Base-by-base conservation (phyloP, 2,113 vertebrate species). In the Onychostruthus taczanowskii region DNA sequence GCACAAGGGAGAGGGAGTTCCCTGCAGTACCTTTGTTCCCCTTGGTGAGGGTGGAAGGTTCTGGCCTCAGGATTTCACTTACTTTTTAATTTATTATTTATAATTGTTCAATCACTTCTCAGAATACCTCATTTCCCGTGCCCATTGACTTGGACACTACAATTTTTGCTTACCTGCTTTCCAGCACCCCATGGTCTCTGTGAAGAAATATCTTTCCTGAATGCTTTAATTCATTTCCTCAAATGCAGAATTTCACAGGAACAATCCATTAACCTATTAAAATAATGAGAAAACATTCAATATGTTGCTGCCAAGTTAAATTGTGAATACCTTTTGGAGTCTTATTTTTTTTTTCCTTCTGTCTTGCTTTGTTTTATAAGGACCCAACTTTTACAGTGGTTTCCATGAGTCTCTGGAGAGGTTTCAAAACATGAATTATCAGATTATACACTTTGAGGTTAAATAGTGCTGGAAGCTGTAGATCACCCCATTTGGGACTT, bases 381-480 rank as follows among this genome's bases (percentile, higher is more conserved):
- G 35, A 64, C 37, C 26, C n/a, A 61, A 44, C 44, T 93, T 75
- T 67, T 69, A 10, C 19, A 28, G 5, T 9, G 21, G 24, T 58
- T 96, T 93, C 78, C 30, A 0, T 39, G 30, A 77, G 37, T 31
- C 84, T 86, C 50, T 15, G 13, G n/a, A 35, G 82, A 61, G 47
- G 4, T 78, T 95, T 95, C 43, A 12, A 49, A 78, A 49, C 30
- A 1, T 16, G 39, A 77, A 39, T 95, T 89, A 72, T 79, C 88
- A 93, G 68, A 49, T 78, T 8, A 44, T 30, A 31, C 28, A 35
- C 78, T 96, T 94, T 7, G 94, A 95, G 97, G 96, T 97, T 92
- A 97, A 97, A 91, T 41, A 95, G 78, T 92, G 96, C 96, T 96
- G 94, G 88, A 96, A 96, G 97, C 96, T 96, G 94, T 97, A 92